Conservation (phyloP, 2,888 invertebrate species). For the Arctia plantaginis region DNA sequence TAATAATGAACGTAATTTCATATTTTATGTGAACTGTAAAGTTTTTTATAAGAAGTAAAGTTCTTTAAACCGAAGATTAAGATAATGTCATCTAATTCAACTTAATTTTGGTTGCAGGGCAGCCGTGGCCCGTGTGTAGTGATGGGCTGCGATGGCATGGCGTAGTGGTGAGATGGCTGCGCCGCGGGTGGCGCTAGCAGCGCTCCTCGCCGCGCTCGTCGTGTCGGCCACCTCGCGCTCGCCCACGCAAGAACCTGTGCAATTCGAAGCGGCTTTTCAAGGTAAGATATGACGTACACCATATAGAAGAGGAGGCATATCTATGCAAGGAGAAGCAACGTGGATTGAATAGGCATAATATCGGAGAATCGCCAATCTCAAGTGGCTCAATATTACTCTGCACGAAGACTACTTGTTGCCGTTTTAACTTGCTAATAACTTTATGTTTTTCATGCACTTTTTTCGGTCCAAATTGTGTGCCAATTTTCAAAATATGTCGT, state of each 20-base stretch:
- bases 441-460: not conserved
- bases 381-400: no score
- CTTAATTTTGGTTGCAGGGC: constrained; percentile 49
- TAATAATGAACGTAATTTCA: no score
- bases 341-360: no score
- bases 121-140: constrained; percentile 55
- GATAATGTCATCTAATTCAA: not conserved
- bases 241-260: constrained; percentile 74
- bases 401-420: no score
- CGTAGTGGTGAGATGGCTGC: constrained; percentile 77
- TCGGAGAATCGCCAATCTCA: no score
- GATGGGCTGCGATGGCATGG: constrained; percentile 81
- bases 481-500: no score
- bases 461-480: no score
- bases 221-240: constrained; percentile 64
- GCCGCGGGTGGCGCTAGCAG: constrained; percentile 70
- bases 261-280: constrained; percentile 88
- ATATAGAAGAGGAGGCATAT: not conserved
- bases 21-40: no score
- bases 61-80: no score
- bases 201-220: constrained; percentile 67
- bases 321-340: no score
- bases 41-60: no score
- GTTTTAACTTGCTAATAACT: not conserved
- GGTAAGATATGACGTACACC: constrained; percentile 65